Evolutionary conservation across 1,140 invertebrate species (phyloP), one percentile per base, ranked within the genome.

Genomic region (Colletes latitarsis): DNA sequence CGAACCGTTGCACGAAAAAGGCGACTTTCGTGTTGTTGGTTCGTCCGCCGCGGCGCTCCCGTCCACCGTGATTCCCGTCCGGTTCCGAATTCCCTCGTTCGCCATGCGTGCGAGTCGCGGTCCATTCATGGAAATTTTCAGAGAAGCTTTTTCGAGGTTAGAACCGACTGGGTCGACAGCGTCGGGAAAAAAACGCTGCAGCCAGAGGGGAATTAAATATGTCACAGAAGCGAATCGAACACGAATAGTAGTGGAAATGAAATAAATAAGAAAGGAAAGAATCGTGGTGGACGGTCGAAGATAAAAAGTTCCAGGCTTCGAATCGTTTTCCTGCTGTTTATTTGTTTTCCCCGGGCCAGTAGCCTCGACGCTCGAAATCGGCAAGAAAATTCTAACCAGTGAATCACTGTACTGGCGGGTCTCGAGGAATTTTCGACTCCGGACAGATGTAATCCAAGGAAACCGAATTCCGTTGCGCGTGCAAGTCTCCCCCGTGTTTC

Each of bases 1-100:
- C 60, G 69, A 39, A 80, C 78, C 78, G 78, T 80, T 75, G 78
- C 71, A 73, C 77, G 77, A 79, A 79, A 79, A 79, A 79, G 77
- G 77, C 70, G 58, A 79, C 69, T 64, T 58, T 43, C 19, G 57
- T 14, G 57, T 58, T 14, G 57, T 58, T 19, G 57, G 57, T 58
- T 21, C 57, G 57, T 58, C 57, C 57, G 9, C 4, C 57, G 19
- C 49, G 49, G 49, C 10, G 8, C 57, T 58, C 57, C n/a, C n/a
- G 55, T 55, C 30, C 64, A 46, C 53, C 53, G 53, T 53, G 30
- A 41, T 75, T 43, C 69, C 74, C 60, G 21, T 49, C 14, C 30
- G 21, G 41, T 46, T 57, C 49, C 63, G n/a, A 76, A 76, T 57
- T 67, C 30, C 30, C 73, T 67, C 49, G 43, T 76, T 67, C 53